phyloP scores from a whole-genome alignment of 2,888 invertebrate genomes.

The Habrosyne pyritoides region DNA sequence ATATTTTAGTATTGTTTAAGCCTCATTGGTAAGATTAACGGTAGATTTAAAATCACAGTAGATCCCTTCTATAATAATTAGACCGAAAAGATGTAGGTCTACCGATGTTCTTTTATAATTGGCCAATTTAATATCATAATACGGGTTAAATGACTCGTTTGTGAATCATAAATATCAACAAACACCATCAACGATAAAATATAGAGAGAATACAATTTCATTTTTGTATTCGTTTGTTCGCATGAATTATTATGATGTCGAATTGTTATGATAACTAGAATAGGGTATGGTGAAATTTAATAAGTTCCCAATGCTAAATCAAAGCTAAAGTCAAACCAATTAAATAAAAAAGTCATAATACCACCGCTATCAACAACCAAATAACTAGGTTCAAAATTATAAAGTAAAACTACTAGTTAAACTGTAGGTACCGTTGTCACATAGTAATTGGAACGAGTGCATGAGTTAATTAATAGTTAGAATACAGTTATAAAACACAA shows the following conservation, averaged over 20 bases:
- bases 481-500: conserved; percentile 14
- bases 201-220: no score
- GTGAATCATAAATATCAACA: not conserved
- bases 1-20: not conserved
- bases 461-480: conserved; percentile 1
- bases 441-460: not conserved
- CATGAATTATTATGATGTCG: no score
- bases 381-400: not conserved
- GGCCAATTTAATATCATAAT: not conserved
- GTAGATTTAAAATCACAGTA: not conserved
- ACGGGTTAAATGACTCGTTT: not conserved
- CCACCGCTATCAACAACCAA: not conserved
- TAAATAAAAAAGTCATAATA: no score
- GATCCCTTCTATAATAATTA: not conserved
- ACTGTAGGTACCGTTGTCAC: not conserved
- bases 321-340: no score
- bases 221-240: no score
- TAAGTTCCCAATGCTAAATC: no score
- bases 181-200: not conserved
- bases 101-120: not conserved
- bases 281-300: no score
- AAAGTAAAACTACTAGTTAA: not conserved
- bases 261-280: no score
- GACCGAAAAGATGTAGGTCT: conserved; percentile 7
- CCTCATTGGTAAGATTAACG: not conserved